Evolutionary conservation across 2,113 vertebrate species (phyloP).

Genomic region (Carlito syrichta): DNA sequence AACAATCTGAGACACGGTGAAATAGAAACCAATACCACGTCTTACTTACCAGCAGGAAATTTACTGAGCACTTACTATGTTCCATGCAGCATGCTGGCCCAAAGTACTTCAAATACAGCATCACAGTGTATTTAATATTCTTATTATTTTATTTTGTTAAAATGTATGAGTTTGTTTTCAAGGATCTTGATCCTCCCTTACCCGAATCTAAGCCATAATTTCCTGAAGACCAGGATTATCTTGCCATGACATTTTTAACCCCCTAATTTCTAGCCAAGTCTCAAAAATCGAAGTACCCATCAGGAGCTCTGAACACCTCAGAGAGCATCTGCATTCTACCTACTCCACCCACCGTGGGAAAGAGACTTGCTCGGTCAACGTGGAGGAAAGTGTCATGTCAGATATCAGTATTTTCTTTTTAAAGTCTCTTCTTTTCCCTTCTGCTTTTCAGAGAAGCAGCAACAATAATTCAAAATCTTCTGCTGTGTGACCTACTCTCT

Average conservation of each 20-base stretch:
- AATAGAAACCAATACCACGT: background rate
- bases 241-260: background rate
- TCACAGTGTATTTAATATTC: background rate
- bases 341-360: background rate
- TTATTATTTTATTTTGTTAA: background rate
- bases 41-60: background rate
- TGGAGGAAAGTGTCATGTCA: background rate
- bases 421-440: background rate
- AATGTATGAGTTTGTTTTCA: background rate
- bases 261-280: background rate
- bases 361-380: background rate
- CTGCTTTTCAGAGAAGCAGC: constrained; percentile 10
- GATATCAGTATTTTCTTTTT: background rate
- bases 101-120: background rate
- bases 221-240: background rate
- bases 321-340: background rate
- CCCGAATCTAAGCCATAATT: background rate
- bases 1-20: background rate
- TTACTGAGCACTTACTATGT: background rate
- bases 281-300: background rate
- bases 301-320: background rate
- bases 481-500: background rate
- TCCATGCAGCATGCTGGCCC: background rate
- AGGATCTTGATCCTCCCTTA: background rate
- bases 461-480: background rate